Percentiles rank a stretch among this genome's conserved stretches.
These are phyloP conservation scores for Gyrodactylus bullatarudis DNA, from an alignment of 1,140 invertebrate species.

Conservation along the genomic window DNA sequence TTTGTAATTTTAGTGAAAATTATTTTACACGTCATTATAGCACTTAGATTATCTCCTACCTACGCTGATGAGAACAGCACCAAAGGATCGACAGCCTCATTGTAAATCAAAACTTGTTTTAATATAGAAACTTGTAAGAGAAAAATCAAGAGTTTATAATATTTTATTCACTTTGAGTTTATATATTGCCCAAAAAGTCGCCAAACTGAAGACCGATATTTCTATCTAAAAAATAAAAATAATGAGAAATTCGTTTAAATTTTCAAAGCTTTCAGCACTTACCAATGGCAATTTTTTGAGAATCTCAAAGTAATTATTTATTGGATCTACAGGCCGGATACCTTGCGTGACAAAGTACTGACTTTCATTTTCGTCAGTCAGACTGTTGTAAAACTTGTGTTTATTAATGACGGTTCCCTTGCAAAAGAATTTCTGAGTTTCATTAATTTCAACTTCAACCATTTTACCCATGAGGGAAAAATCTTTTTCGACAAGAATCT, in stretches of 20 bases:
- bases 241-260: background rate
- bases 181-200: background rate
- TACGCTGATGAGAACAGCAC: no score
- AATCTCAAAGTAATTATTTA: background rate
- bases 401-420: slow-evolving; percentile 24
- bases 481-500: slow-evolving; percentile 44
- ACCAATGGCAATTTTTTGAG: background rate
- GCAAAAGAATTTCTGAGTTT: slow-evolving; percentile 50
- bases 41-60: no score
- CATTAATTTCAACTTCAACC: slow-evolving; percentile 37
- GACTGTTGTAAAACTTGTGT: background rate
- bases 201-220: background rate
- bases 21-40: no score
- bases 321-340: background rate
- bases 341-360: background rate
- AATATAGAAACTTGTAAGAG: no score
- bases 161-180: background rate
- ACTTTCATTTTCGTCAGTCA: background rate
- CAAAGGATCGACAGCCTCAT: no score
- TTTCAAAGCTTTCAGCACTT: background rate
- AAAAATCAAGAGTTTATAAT: no score
- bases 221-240: background rate
- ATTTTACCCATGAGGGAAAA: slow-evolving; percentile 43
- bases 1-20: no score
- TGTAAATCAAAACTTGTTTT: no score